A percentile compares a stretch with the other conserved stretches of the same genome.
These are phyloP conservation scores for Pluvianellus socialis DNA, from an alignment of 2,113 vertebrate genomes.

Conservation along the genomic window DNA sequence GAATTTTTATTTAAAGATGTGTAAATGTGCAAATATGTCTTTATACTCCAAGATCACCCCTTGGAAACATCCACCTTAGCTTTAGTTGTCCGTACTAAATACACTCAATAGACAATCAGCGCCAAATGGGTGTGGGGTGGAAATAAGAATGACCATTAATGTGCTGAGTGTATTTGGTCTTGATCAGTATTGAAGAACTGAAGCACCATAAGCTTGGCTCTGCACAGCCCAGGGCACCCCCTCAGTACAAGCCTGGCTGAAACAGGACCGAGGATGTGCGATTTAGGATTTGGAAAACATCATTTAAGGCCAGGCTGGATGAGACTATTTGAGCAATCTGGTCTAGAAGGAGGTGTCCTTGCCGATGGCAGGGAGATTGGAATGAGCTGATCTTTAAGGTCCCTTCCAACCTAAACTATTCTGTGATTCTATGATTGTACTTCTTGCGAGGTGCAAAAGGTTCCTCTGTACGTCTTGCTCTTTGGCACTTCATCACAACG, in stretches of 20 bases:
- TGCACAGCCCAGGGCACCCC: background rate
- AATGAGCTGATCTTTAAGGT: no score
- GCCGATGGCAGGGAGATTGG: no score
- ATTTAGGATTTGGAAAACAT: background rate
- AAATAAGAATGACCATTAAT: background rate
- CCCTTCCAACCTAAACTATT: no score
- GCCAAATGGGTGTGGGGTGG: background rate
- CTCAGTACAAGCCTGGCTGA: background rate
- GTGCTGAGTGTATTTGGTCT: background rate
- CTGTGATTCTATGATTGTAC: background rate
- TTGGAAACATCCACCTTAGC: background rate
- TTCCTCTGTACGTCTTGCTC: background rate
- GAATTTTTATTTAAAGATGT: background rate
- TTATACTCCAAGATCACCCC: background rate
- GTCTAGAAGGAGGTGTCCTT: no score
- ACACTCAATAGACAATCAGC: background rate
- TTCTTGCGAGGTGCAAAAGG: background rate
- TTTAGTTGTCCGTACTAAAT: background rate
- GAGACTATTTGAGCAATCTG: no score
- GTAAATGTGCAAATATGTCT: background rate
- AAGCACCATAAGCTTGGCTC: background rate
- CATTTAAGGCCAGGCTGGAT: no score
- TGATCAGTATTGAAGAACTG: background rate
- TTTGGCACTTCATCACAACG: background rate
- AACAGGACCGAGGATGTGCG: background rate